phyloP scores from a whole-genome alignment of 1,140 invertebrate genomes.

The Bombus waltoni region DNA sequence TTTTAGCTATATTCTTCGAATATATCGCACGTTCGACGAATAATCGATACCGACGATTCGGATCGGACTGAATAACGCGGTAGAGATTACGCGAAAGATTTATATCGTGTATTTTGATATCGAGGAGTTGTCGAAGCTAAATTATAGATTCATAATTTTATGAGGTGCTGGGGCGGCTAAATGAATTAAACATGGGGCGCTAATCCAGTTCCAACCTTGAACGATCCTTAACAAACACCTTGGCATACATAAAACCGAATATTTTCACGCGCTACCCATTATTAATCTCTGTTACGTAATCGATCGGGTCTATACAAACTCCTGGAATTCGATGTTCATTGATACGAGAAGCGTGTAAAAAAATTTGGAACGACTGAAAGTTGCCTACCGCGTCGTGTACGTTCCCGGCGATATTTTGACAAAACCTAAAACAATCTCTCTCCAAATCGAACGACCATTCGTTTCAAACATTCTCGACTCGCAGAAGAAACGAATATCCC shows the following conservation, averaged over 20 bases:
- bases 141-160: slow-evolving; percentile 8
- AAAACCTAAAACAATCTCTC: background rate
- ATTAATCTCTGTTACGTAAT: slow-evolving; percentile 6
- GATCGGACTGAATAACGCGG: background rate
- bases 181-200: slow-evolving; percentile 24
- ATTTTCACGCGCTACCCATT: background rate
- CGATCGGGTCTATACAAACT: background rate
- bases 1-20: no score
- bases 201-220: slow-evolving; percentile 31
- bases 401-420: background rate
- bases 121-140: background rate
- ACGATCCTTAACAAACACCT: slow-evolving; percentile 15
- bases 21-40: background rate
- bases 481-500: background rate
- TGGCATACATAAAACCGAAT: slow-evolving; percentile 38
- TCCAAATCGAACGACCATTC: background rate
- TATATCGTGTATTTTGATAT: background rate
- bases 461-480: background rate
- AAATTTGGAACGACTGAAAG: background rate
- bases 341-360: background rate
- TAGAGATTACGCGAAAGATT: background rate
- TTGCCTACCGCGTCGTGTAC: background rate
- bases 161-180: background rate
- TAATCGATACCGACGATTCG: background rate
- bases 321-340: background rate